Conservation (phyloP, 2,888 invertebrate genomes). For the Ochlodes sylvanus region DNA sequence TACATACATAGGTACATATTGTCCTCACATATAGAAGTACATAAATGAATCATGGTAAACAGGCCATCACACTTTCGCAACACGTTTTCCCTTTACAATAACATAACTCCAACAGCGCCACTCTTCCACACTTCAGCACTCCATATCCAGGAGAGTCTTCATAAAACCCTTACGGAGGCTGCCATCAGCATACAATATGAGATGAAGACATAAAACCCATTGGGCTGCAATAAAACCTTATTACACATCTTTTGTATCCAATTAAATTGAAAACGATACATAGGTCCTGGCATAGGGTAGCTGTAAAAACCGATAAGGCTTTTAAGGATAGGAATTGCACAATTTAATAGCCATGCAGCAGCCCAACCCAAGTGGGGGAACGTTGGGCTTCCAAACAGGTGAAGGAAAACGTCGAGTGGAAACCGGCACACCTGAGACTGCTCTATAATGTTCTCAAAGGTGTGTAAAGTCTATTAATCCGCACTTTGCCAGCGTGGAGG, state of each 20-base stretch:
- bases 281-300: constrained; percentile 38
- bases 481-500: too few species aligned
- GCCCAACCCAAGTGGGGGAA: too few species aligned
- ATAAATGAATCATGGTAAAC: neutral
- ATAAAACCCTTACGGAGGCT: constrained; percentile 18
- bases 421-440: too few species aligned
- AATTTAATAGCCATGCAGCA: too few species aligned
- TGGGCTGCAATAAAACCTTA: constrained; percentile 64
- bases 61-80: neutral
- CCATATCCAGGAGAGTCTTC: constrained; percentile 23
- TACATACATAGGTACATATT: too few species aligned
- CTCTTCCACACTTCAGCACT: constrained; percentile 40
- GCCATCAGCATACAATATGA: constrained; percentile 43
- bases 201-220: constrained; percentile 64
- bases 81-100: constrained; percentile 37
- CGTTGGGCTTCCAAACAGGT: too few species aligned
- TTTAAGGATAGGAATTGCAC: too few species aligned
- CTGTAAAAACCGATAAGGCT: neutral
- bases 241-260: constrained; percentile 70
- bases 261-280: constrained; percentile 62
- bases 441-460: too few species aligned
- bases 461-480: too few species aligned
- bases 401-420: too few species aligned
- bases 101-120: constrained; percentile 14
- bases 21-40: too few species aligned